Base-by-base conservation (phyloP, 2,888 invertebrate species). In the Pegoplata infirma region DNA sequence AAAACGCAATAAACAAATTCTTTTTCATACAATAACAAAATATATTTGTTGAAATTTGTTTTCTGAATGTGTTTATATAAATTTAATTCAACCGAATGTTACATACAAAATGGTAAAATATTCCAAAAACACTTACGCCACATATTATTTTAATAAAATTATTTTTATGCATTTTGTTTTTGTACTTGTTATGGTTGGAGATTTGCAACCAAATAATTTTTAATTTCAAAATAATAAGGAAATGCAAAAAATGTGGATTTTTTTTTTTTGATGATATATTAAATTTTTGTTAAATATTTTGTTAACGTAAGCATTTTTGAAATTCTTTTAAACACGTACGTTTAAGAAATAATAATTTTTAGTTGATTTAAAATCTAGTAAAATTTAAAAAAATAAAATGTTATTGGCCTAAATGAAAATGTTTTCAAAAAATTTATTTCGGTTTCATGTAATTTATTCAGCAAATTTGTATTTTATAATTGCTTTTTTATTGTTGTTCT, bases 361-460 rank as follows among this genome's bases (percentile, higher is more conserved):
- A 40, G 12, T 40, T 40, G 36, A 55, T 55, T 55, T 32, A 55
- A 55, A 55, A 32, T 40, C 12, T 40, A 2, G n/a, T n/a, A 40
- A 36, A n/a, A n/a, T n/a, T 7, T 36, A 36, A 36, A 12, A 12
- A 36, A 12, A 36, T 7, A 36, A 10, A 10, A 12, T 40, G n/a
- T n/a, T n/a, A 4, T 12, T 40, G 36, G 25, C 5, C 25, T n/a
- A n/a, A 4, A 40, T 40, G 36, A 40, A n/a, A 25, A 4, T 40
- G n/a, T 51, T 51, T 51, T n/a, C 25, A 23, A 51, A n/a, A n/a
- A n/a, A 51, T 25, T n/a, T 25, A 51, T 51, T 23, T 49, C n/a
- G 2, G 10, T 21, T 23, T 19, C 8, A 21, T 49, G 49, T 19
- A 49, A 49, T 49, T 17, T 49, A 49, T 49, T 19, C 21, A 49